Base-by-base conservation (phyloP, 2,888 invertebrate genomes). In the Pecten maximus region DNA sequence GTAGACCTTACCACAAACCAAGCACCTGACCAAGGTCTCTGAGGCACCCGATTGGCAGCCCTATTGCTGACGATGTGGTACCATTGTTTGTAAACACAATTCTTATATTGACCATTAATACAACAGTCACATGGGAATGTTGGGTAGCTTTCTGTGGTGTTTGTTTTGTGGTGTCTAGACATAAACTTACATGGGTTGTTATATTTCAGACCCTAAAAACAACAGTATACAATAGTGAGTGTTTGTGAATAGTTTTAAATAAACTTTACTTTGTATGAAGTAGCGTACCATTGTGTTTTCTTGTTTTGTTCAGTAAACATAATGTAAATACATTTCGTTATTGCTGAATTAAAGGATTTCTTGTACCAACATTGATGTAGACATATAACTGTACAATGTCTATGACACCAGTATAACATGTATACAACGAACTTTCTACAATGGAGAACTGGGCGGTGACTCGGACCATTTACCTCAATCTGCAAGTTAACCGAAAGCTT, bases 1-100 rank as follows among this genome's bases (percentile, higher is more conserved):
- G 50, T 54, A 54, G 12, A 12, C 50, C n/a, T n/a, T n/a, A n/a
- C n/a, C n/a, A n/a, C n/a, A n/a, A n/a, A n/a, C 50, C 23, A 54
- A 60, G n/a, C 60, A 60, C 60, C 60, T 60, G 60, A 60, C 28
- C 60, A n/a, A 60, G 60, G 60, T 28, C 60, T 60, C 60, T 44
- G 28, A 60, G 28, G 2, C 60, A 60, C 10, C 6, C 4, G 15
- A 16, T 28, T 60, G 60, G 60, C 60, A 28, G 60, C 28, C 60
- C 10, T 60, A 60, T 10, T 60, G 60, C 60, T 15, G 60, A 3
- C 60, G n/a, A 4, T 60, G n/a, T 12, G 28, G 60, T 60, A 60
- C 60, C 60, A 60, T 60, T 60, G 60, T 60, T 60, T 60, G 44
- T 44, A 60, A n/a, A 15, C 60, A 60, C 10, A 60, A 28, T 28